Conservation (phyloP, 2,797 vertebrate species). For the Poecilia wingei region DNA sequence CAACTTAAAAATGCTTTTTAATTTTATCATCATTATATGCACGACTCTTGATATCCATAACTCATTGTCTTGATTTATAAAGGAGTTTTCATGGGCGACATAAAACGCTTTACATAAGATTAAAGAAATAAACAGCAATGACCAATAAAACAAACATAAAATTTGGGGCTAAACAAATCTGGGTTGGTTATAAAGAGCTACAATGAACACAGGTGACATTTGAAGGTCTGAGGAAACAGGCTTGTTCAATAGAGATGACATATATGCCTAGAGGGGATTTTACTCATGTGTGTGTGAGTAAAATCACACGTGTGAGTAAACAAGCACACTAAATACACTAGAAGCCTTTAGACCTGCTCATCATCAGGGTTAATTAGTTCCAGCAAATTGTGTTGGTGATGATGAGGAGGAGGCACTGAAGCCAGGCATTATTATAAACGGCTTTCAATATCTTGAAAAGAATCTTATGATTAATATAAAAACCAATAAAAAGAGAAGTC, state of each 20-base stretch:
- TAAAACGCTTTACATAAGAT: background rate
- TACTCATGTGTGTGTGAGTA: background rate
- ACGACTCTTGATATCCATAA: background rate
- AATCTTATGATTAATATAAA: background rate
- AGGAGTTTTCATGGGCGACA: background rate
- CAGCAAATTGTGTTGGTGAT: background rate
- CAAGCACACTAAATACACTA: background rate
- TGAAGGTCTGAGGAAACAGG: background rate
- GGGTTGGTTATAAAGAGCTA: background rate
- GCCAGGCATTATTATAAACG: background rate
- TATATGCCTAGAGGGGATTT: background rate
- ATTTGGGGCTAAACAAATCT: background rate
- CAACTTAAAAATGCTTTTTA: background rate
- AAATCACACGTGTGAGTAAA: background rate
- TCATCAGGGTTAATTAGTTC: background rate
- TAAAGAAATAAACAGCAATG: background rate
- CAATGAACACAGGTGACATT: background rate
- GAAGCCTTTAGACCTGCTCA: background rate
- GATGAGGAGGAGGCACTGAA: background rate
- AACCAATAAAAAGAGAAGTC: background rate
- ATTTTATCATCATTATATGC: background rate
- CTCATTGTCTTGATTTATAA: background rate
- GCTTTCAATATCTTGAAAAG: background rate
- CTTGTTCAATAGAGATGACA: background rate
- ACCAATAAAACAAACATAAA: background rate